Conservation (phyloP, 1,140 invertebrate species). For the Saccostrea glomerata region DNA sequence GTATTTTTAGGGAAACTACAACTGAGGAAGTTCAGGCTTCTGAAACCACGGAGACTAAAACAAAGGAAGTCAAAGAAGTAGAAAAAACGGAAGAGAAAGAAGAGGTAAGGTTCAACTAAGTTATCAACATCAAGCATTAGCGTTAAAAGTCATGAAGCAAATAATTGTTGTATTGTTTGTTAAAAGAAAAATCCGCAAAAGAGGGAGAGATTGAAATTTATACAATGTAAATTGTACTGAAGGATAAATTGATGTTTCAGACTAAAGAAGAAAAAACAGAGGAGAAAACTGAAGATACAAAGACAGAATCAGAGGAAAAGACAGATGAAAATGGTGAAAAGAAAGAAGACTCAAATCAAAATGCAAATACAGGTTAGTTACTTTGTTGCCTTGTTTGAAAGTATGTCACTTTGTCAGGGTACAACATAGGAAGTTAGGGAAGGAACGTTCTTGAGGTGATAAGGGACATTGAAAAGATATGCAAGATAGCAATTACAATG, state of each 20-base stretch:
- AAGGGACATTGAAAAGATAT: too few species aligned
- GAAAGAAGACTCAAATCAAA: slow-evolving; percentile 62
- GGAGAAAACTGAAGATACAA: slow-evolving; percentile 14
- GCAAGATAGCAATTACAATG: too few species aligned
- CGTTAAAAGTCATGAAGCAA: too few species aligned
- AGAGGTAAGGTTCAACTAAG: neutral
- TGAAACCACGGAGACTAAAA: slow-evolving; percentile 56
- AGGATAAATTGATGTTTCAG: neutral
- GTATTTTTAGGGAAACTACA: slow-evolving; percentile 13
- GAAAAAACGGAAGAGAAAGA: slow-evolving; percentile 32
- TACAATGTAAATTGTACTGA: too few species aligned
- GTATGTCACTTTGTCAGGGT: neutral
- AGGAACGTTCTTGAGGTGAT: too few species aligned
- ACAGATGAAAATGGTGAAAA: slow-evolving; percentile 57
- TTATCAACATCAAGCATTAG: too few species aligned
- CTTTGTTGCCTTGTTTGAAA: neutral
- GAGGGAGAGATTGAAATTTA: too few species aligned
- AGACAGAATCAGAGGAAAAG: slow-evolving; percentile 50
- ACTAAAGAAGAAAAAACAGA: slow-evolving; percentile 7
- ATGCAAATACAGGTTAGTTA: slow-evolving; percentile 48
- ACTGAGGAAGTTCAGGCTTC: slow-evolving; percentile 56
- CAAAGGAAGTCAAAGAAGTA: slow-evolving; percentile 57
- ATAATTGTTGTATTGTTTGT: too few species aligned
- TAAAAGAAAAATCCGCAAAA: too few species aligned
- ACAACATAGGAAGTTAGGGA: too few species aligned